Percentiles rank a stretch among this genome's conserved stretches.
Evolutionary conservation across 2,797 vertebrate species (phyloP).

Genomic region (Okamejei kenojei): DNA sequence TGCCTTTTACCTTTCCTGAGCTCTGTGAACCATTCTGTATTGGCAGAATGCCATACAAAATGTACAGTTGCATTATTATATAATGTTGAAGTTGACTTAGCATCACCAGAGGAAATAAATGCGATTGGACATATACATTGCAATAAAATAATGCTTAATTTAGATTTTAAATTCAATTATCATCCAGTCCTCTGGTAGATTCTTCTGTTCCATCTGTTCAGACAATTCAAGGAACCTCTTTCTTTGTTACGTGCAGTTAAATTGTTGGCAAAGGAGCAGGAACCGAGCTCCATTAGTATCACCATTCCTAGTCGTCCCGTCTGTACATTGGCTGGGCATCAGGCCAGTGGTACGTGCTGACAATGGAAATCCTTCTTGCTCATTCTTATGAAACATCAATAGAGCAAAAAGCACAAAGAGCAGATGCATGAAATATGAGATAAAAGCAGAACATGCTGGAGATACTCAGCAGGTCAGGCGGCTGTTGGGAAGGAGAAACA

Average conservation of each 20-base stretch:
- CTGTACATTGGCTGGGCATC: not conserved
- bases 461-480: too few relatives aligned
- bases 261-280: not conserved
- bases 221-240: not conserved
- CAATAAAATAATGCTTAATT: not conserved
- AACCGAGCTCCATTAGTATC: not conserved
- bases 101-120: not conserved
- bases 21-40: not conserved
- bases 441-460: too few relatives aligned
- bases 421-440: too few relatives aligned
- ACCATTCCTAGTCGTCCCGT: not conserved
- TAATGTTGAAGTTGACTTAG: not conserved
- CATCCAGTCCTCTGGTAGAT: not conserved
- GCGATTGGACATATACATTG: not conserved
- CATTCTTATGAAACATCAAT: not conserved
- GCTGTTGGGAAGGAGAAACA: too few relatives aligned
- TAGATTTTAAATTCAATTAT: not conserved
- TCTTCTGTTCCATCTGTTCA: not conserved
- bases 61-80: not conserved
- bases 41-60: not conserved
- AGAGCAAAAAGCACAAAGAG: too few relatives aligned
- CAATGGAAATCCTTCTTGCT: not conserved
- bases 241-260: not conserved
- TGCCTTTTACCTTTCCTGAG: not conserved
- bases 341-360: not conserved